Evolutionary conservation across 2,888 invertebrate species (phyloP), one percentile per base, ranked within the genome.

Genomic region (Lithophane ornitopus): DNA sequence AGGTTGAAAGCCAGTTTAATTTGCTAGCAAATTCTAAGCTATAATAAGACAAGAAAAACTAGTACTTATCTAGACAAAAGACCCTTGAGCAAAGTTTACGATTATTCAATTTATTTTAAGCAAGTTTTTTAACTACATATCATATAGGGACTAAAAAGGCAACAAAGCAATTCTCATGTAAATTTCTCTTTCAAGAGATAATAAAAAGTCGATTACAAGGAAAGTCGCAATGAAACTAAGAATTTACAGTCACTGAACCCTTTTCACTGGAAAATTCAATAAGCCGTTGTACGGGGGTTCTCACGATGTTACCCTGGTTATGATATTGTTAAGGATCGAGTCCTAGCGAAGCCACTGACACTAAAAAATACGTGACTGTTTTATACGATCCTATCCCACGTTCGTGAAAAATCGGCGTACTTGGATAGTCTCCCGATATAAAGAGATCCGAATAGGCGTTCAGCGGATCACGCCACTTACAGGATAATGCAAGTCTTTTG

Each of bases 291-390:
- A 84, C 81, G 82, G 85, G 82, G 85, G 87, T 87, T 86, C 85
- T 84, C 82, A 85, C 87, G 85, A 86, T 85, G 81, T 87, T 85
- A 88, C 88, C 86, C 88, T 90, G 90, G 91, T 93, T 94, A 94
- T 93, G 93, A 94, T 92, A 94, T 94, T 93, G 93, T 93, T 91
- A 92, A 91, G 90, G 88, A 90, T 86, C 88, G 81, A 81, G 88
- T 87, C 90, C 90, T 88, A 86, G 85, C 87, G 85, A 90, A 90
- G 90, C 91, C 92, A 93, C 92, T 88, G 92, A 91, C 92, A 93
- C 92, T 93, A 92, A 93, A 92, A 92, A 90, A 90, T 92, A 94
- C 94, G 94, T 94, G 94, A 94, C 94, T 91, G 91, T 91, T 93
- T 93, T 94, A 90, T 91, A 88, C 88, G 90, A 93, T 91, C 84